These are phyloP conservation scores for Notospermus geniculatus DNA, from an alignment of 1,140 invertebrate genomes.

Conservation along the genomic window DNA sequence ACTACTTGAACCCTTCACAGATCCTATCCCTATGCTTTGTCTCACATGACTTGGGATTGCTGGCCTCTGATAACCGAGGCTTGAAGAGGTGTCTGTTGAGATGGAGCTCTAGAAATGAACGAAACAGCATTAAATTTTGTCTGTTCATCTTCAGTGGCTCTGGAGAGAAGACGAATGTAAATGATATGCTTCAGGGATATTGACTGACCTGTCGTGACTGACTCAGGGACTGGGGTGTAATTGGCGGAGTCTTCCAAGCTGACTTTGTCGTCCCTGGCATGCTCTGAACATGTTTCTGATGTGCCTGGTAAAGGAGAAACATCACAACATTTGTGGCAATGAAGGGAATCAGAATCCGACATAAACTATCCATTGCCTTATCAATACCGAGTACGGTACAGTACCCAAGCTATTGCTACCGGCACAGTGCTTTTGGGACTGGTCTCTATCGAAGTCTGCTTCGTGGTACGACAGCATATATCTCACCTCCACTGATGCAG, in stretches of 20 bases:
- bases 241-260: conserved; percentile 37
- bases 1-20: background rate
- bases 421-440: conserved; percentile 1
- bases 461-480: background rate
- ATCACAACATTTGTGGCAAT: no score
- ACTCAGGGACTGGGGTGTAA: conserved; percentile 18
- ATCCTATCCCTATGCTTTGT: background rate
- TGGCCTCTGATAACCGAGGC: background rate
- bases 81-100: background rate
- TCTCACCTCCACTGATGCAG: conserved; percentile 13
- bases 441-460: background rate
- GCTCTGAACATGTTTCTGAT: background rate
- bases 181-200: no score
- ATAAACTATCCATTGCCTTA: no score
- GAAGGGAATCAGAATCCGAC: no score
- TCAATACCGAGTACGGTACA: no score
- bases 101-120: no score
- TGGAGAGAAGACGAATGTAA: no score
- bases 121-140: no score
- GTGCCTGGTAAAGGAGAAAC: background rate
- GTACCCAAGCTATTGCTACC: no score
- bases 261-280: conserved; percentile 16
- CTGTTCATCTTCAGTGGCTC: no score
- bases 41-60: background rate
- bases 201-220: conserved; percentile 6